phyloP scores from a whole-genome alignment of 2,113 vertebrate species.

The Brachyhypopomus gauderio region DNA sequence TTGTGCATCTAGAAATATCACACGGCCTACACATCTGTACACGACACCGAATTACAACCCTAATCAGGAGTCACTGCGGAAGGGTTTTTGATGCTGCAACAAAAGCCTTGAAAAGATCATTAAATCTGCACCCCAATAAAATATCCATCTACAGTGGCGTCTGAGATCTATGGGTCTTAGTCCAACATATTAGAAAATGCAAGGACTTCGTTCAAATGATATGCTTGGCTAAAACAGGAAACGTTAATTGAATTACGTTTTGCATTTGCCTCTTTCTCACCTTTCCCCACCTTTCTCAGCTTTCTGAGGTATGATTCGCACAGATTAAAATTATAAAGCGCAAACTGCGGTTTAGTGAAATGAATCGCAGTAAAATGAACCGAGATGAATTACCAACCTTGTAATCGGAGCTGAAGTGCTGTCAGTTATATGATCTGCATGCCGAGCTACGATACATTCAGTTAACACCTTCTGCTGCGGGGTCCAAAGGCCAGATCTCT shows the following conservation, averaged over 20 bases:
- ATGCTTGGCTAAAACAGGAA: background rate
- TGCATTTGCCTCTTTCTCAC: background rate
- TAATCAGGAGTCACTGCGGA: background rate
- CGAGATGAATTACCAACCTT: background rate
- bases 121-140: background rate
- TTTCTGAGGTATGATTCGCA: background rate
- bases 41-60: background rate
- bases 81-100: background rate
- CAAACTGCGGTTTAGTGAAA: conserved; percentile 34
- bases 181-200: background rate
- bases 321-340: conserved; percentile 13
- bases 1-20: too few species aligned
- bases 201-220: background rate
- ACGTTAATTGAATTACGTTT: background rate
- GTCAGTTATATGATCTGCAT: background rate
- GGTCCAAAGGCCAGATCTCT: too few species aligned
- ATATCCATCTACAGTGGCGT: background rate
- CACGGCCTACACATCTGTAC: too few species aligned
- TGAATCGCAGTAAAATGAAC: conserved; percentile 12
- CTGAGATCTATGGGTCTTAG: background rate
- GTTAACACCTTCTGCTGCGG: background rate
- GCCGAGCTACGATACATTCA: background rate
- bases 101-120: background rate
- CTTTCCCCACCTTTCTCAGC: background rate
- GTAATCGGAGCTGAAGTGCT: background rate